phyloP scores from a whole-genome alignment of 2,113 vertebrate genomes.

The Tachysurus vachellii region DNA sequence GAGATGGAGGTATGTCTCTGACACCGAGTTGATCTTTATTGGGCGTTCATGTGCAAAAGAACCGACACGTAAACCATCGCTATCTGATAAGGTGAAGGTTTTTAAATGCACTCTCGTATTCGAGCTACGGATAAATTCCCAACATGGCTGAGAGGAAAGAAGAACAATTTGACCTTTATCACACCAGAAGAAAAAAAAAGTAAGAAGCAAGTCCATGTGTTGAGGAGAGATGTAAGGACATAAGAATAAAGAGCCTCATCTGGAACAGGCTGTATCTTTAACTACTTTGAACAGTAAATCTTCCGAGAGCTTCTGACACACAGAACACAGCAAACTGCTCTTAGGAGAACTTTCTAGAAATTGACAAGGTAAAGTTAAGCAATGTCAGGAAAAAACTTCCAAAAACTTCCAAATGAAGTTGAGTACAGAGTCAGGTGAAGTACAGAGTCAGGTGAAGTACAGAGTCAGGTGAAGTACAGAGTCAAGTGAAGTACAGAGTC shows the following conservation, averaged over 20 bases:
- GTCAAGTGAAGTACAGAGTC: no score
- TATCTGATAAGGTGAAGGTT: neutral
- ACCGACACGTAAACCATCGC: neutral
- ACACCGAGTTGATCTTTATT: neutral
- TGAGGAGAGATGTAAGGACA: neutral
- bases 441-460: no score
- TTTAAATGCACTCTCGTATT: neutral
- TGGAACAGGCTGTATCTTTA: neutral
- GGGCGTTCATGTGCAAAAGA: neutral
- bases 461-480: no score
- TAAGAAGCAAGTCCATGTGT: neutral
- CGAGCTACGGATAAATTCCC: neutral
- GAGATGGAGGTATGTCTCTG: neutral
- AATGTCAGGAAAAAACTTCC: neutral
- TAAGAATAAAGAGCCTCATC: neutral
- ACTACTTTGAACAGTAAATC: neutral
- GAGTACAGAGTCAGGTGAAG: no score
- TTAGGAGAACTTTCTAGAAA: neutral
- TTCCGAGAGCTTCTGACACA: neutral
- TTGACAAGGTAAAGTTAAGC: neutral
- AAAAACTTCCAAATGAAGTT: no score
- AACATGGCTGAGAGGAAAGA: neutral
- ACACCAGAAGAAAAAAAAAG: neutral
- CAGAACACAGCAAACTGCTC: neutral
- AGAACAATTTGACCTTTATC: neutral